Conservation (phyloP, 2,797 vertebrate genomes). For the Sarcoramphus papa region DNA sequence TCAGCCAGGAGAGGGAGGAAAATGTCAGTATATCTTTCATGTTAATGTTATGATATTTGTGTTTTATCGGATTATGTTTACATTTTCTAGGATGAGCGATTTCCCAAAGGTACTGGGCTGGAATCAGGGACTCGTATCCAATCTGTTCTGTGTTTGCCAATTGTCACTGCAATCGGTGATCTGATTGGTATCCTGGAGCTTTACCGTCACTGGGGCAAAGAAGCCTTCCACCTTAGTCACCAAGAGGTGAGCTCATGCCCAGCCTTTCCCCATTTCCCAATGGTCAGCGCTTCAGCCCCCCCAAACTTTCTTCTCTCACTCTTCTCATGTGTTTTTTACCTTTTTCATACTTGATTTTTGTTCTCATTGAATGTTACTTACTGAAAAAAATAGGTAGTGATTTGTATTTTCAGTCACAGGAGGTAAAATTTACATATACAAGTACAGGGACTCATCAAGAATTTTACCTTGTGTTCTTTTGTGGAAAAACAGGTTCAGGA, state of each 20-base stretch:
- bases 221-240: slow-evolving; percentile 91
- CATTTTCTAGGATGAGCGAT: slow-evolving; percentile 87
- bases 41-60: not conserved
- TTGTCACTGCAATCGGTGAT: slow-evolving; percentile 94
- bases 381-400: not conserved
- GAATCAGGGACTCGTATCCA: slow-evolving; percentile 92
- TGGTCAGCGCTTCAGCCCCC: not conserved
- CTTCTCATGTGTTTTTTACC: not conserved
- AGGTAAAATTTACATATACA: not conserved
- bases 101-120: slow-evolving; percentile 94
- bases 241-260: slow-evolving; percentile 83
- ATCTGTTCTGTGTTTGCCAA: slow-evolving; percentile 96
- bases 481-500: not conserved
- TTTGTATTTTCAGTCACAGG: not conserved
- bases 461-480: not conserved
- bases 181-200: slow-evolving; percentile 96
- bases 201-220: slow-evolving; percentile 89
- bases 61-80: not conserved
- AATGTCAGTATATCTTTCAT: not conserved
- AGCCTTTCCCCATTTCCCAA: not conserved
- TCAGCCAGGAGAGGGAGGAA: not conserved
- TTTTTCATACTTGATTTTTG: not conserved
- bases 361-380: not conserved
- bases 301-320: not conserved
- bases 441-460: not conserved